Conservation (phyloP, 2,113 vertebrate genomes). For the Eulemur rufifrons region DNA sequence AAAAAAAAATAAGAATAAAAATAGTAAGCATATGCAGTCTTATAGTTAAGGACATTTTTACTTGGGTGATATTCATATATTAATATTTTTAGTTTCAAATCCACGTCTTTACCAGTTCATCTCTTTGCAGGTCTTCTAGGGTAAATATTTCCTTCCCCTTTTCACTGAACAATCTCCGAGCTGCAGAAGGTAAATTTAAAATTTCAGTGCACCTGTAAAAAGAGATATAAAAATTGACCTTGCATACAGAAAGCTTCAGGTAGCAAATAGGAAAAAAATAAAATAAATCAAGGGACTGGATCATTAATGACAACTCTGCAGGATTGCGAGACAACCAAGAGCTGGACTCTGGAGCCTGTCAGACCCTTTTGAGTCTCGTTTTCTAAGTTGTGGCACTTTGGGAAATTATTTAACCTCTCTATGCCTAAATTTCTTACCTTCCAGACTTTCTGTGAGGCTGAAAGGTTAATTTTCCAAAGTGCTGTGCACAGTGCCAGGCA, state of each 20-base stretch:
- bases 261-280: neutral
- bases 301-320: neutral
- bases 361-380: neutral
- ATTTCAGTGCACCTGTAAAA: slow-evolving; percentile 76
- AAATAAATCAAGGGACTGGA: neutral
- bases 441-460: neutral
- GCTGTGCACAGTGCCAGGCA: neutral
- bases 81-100: neutral
- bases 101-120: slow-evolving; percentile 78
- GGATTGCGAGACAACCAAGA: neutral
- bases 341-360: no score
- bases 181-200: slow-evolving; percentile 79
- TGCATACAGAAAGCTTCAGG: neutral
- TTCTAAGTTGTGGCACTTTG: neutral
- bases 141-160: slow-evolving; percentile 75
- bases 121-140: slow-evolving; percentile 73
- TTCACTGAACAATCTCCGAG: slow-evolving; percentile 76
- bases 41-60: neutral
- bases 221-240: neutral
- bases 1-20: neutral
- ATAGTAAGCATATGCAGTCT: neutral
- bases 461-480: neutral
- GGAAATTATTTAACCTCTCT: neutral
- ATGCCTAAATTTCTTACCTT: neutral
- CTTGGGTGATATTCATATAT: neutral